These are phyloP conservation scores for Agelastica alni DNA, from an alignment of 2,888 invertebrate genomes.

Conservation along the genomic window DNA sequence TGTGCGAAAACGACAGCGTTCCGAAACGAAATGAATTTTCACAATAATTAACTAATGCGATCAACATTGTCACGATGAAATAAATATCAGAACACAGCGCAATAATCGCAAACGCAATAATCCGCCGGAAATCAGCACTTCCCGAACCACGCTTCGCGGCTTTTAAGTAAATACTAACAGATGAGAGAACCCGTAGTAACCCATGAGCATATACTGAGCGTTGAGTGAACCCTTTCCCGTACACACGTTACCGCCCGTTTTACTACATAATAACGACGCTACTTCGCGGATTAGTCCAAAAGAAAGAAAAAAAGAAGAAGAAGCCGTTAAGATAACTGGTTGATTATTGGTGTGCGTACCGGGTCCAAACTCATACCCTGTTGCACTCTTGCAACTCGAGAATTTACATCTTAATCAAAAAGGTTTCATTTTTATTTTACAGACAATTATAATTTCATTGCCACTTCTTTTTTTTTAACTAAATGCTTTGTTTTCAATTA, in stretches of 20 bases:
- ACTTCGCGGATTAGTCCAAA: neutral
- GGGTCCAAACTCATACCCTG: neutral
- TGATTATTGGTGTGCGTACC: neutral
- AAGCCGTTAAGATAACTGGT: neutral
- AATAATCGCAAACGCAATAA: too few relatives aligned
- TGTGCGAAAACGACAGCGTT: too few relatives aligned
- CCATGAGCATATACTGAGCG: slow-evolving; percentile 8
- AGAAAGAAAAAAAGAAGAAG: too few relatives aligned
- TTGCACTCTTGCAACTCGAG: too few relatives aligned
- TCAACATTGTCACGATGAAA: too few relatives aligned
- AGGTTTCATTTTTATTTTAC: too few relatives aligned
- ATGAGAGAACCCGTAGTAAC: slow-evolving; percentile 6
- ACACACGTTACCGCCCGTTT: slow-evolving; percentile 4
- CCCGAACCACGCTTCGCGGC: slow-evolving; percentile 3
- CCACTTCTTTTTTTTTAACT: too few relatives aligned
- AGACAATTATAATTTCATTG: too few relatives aligned
- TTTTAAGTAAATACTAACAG: slow-evolving; percentile 7
- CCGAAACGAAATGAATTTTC: too few relatives aligned
- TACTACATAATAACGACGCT: neutral
- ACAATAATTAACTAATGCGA: too few relatives aligned
- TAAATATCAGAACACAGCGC: slow-evolving; percentile 1
- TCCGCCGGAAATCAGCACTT: neutral
- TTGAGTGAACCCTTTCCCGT: slow-evolving; percentile 9
- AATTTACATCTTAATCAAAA: too few relatives aligned
- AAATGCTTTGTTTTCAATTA: too few relatives aligned